These are phyloP conservation scores for Sebastes matsubarae DNA, from an alignment of 2,797 vertebrate species.

Conservation along the genomic window DNA sequence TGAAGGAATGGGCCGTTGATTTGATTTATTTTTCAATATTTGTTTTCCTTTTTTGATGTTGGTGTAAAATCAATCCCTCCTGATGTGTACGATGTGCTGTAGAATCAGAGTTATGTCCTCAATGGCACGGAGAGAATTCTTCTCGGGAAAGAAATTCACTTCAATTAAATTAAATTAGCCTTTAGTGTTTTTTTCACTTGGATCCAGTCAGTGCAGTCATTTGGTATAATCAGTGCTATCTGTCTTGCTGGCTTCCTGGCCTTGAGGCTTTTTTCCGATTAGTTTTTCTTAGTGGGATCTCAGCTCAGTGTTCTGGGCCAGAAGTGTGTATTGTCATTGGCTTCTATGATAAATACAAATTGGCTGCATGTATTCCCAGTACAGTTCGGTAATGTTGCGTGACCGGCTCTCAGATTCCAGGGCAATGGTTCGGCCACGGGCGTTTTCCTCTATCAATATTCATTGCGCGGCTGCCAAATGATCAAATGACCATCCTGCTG, in stretches of 20 bases:
- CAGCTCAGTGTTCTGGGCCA: slow-evolving; percentile 22
- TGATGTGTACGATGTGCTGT: neutral
- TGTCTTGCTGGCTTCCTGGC: slow-evolving; percentile 53
- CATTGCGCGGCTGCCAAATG: slow-evolving; percentile 33
- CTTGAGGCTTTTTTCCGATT: slow-evolving; percentile 46
- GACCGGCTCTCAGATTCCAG: slow-evolving; percentile 43
- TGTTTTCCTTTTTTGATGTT: neutral
- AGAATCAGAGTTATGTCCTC: slow-evolving; percentile 1
- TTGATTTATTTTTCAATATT: neutral
- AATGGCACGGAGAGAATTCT: slow-evolving; percentile 4
- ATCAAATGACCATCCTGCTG: neutral
- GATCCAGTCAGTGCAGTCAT: slow-evolving; percentile 37
- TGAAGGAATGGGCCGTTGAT: too few species aligned
- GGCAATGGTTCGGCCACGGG: slow-evolving; percentile 31
- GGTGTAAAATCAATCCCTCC: neutral
- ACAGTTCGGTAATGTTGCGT: slow-evolving; percentile 38
- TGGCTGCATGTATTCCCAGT: slow-evolving; percentile 30
- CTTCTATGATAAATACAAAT: slow-evolving; percentile 55
- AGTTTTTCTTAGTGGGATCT: slow-evolving; percentile 49
- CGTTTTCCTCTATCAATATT: slow-evolving; percentile 64
- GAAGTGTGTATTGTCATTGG: slow-evolving; percentile 44
- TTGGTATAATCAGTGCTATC: slow-evolving; percentile 63
- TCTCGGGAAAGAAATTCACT: slow-evolving; percentile 34
- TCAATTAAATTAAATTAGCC: slow-evolving; percentile 65
- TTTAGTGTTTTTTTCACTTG: slow-evolving; percentile 19